A percentile compares a stretch with the other conserved stretches of the same genome.
Conservation (phyloP, 2,888 invertebrate genomes). For the Drosophila aldrichi region DNA sequence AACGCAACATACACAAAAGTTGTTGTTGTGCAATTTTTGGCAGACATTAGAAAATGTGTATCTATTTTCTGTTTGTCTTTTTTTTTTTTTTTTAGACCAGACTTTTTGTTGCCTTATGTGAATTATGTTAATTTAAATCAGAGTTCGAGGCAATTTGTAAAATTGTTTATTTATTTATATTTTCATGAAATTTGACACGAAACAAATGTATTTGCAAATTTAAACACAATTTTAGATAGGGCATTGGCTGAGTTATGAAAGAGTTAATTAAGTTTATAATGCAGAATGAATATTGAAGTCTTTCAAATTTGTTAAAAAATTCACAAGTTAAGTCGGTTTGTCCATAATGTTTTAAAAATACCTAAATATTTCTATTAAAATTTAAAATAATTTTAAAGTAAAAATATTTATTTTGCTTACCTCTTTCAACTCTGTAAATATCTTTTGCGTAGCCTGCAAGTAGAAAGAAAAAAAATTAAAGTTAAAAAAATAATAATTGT, state of each 20-base stretch:
- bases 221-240: too few species aligned
- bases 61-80: conserved; percentile 5
- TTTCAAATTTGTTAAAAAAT: too few species aligned
- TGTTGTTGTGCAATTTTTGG: conserved; percentile 31
- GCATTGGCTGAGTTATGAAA: background rate
- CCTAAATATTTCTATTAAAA: background rate
- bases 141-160: background rate
- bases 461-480: conserved; percentile 66
- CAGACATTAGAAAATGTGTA: conserved; percentile 32
- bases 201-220: conserved; percentile 1
- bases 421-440: conserved; percentile 85
- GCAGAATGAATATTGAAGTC: too few species aligned
- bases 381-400: background rate
- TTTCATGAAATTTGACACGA: background rate
- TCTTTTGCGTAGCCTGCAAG: conserved; percentile 87
- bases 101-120: conserved; percentile 26
- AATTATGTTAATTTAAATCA: conserved; percentile 10
- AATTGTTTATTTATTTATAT: conserved; percentile 1
- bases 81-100: conserved; percentile 12
- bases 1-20: conserved; percentile 21
- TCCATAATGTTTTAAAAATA: background rate
- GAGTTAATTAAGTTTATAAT: background rate
- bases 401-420: conserved; percentile 65
- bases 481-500: conserved; percentile 33
- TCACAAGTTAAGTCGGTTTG: too few species aligned